These are phyloP conservation scores for Rhipidura dahli DNA, from an alignment of 2,113 vertebrate species.

Conservation along the genomic window DNA sequence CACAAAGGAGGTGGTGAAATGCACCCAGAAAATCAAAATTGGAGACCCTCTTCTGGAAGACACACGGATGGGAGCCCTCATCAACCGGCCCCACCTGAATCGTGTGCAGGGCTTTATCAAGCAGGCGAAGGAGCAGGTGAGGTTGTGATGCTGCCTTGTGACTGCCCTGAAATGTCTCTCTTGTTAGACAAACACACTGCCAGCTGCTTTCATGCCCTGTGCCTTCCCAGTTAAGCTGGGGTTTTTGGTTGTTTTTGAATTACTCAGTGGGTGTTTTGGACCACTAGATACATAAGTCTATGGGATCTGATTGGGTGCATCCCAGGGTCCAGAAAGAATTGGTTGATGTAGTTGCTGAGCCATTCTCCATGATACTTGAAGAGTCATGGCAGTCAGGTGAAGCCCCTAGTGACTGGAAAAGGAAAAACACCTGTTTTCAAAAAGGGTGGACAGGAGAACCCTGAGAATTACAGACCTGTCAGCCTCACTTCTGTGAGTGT, in stretches of 20 bases:
- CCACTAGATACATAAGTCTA: not conserved
- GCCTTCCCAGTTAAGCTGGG: not conserved
- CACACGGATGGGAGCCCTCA: slow-evolving; percentile 92
- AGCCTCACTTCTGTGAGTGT: not conserved
- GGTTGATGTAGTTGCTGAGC: not conserved
- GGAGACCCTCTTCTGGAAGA: slow-evolving; percentile 87
- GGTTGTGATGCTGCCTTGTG: not conserved
- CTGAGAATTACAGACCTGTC: not conserved
- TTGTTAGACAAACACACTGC: not conserved
- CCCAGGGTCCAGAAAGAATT: not conserved
- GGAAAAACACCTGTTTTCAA: not conserved
- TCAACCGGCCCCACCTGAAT: slow-evolving; percentile 86
- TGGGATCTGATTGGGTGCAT: not conserved
- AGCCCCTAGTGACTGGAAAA: not conserved
- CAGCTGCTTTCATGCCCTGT: not conserved
- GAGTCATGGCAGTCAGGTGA: not conserved
- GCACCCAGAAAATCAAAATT: slow-evolving; percentile 84
- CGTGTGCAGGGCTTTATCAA: slow-evolving; percentile 86
- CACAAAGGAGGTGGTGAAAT: slow-evolving; percentile 86
- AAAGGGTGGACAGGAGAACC: not conserved
- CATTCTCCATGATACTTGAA: not conserved
- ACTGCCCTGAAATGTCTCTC: not conserved
- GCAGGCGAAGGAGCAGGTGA: slow-evolving; percentile 87
- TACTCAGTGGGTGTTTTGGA: not conserved
- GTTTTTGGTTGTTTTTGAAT: not conserved